Evolutionary conservation across 2,888 invertebrate species (phyloP).

Genomic region (Ophion slaviceki): DNA sequence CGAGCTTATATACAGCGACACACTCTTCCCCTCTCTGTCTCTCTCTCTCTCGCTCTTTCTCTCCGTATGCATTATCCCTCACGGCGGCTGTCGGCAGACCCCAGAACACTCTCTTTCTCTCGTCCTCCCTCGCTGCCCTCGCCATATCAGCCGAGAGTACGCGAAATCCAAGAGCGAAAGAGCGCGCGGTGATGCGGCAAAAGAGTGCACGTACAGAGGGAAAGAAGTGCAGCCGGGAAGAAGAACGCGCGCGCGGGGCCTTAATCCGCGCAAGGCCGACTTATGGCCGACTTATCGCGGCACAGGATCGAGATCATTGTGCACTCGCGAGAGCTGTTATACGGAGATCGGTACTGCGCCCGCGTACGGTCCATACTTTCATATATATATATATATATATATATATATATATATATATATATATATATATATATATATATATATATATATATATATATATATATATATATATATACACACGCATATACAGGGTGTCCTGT

Average conservation of each 20-base stretch:
- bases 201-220: neutral
- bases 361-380: conserved; percentile 27
- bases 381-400: no score
- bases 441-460: no score
- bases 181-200: conserved; percentile 3
- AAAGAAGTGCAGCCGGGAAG: conserved; percentile 20
- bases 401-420: no score
- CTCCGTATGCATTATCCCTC: conserved; percentile 51
- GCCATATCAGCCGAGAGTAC: conserved; percentile 14
- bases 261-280: conserved; percentile 68
- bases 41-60: neutral
- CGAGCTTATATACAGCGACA: conserved; percentile 28
- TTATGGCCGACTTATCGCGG: conserved; percentile 71
- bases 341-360: conserved; percentile 65
- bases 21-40: neutral
- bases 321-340: conserved; percentile 65
- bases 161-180: conserved; percentile 37
- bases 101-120: conserved; percentile 32
- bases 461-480: neutral
- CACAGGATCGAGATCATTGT: conserved; percentile 75
- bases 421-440: no score
- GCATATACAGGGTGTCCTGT: neutral
- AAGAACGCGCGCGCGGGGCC: conserved; percentile 50
- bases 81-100: conserved; percentile 56
- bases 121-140: neutral